A percentile compares a stretch with the other conserved stretches of the same genome.
Conservation (phyloP, 2,797 vertebrate genomes). For the Protosalanx chinensis region DNA sequence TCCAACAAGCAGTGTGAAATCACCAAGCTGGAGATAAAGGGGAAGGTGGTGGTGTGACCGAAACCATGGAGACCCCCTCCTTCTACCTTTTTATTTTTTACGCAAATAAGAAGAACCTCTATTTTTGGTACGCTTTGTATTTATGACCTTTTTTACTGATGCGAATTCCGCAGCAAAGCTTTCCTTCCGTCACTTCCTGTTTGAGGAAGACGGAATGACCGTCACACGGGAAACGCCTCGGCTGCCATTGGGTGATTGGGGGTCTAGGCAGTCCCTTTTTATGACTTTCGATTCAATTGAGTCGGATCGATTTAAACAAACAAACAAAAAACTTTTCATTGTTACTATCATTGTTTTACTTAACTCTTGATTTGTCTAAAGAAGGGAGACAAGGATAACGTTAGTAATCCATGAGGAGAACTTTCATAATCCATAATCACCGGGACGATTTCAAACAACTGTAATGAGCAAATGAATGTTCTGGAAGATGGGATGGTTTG, state of each 20-base stretch:
- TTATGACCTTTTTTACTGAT: conserved; percentile 44
- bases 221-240: conserved; percentile 10
- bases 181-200: not conserved
- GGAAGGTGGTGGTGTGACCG: conserved; percentile 70
- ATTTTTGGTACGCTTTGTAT: conserved; percentile 59
- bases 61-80: conserved; percentile 55
- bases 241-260: conserved; percentile 31
- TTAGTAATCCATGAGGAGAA: not conserved
- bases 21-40: conserved; percentile 69
- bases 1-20: conserved; percentile 79
- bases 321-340: no score
- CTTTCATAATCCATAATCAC: not conserved
- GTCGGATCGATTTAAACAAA: conserved; percentile 9
- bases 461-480: conserved; percentile 11
- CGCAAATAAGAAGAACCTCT: conserved; percentile 39
- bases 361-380: conserved; percentile 24
- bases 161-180: conserved; percentile 6
- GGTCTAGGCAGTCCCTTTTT: not conserved
- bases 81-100: conserved; percentile 13
- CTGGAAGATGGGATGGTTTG: conserved; percentile 18
- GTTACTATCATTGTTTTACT: conserved; percentile 16
- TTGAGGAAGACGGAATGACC: conserved; percentile 22
- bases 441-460: conserved; percentile 10
- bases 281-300: conserved; percentile 4
- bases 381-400: conserved; percentile 39